Conservation (phyloP, 2,888 invertebrate genomes). For the Dione juno region DNA sequence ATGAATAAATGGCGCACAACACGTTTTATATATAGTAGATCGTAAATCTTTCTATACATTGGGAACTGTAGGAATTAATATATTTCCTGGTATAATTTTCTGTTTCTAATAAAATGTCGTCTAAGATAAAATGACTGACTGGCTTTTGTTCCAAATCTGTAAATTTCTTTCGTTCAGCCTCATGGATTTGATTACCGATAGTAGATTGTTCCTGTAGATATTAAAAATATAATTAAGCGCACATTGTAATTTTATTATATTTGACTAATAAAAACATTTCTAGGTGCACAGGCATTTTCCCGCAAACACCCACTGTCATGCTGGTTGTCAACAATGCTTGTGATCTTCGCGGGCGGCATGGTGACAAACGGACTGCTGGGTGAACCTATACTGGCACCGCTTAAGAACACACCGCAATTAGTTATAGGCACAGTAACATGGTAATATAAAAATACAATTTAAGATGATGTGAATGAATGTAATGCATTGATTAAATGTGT, state of each 20-base stretch:
- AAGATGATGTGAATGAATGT: no score
- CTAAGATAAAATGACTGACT: not conserved
- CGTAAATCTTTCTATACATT: constrained; percentile 1
- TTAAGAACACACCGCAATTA: constrained; percentile 97
- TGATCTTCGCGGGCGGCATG: constrained; percentile 98
- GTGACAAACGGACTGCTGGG: constrained; percentile 97
- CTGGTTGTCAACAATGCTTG: constrained; percentile 99
- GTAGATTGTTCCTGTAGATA: no score
- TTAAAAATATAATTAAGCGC: no score
- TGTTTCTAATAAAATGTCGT: not conserved
- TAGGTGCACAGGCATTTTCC: constrained; percentile 95
- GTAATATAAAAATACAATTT: no score
- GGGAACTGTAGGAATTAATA: not conserved
- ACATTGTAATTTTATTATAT: no score
- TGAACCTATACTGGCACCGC: constrained; percentile 96
- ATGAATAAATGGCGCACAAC: not conserved
- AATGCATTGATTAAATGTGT: no score
- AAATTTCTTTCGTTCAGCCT: not conserved
- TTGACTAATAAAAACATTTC: constrained; percentile 45
- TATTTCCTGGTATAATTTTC: not conserved
- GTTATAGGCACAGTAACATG: constrained; percentile 96
- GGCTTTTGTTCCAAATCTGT: not conserved
- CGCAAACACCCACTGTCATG: constrained; percentile 98
- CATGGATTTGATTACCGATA: no score
- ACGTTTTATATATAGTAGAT: constrained; percentile 5